Evolutionary conservation across 2,888 invertebrate genomes (phyloP).

Genomic region (Zelleria hepariella): DNA sequence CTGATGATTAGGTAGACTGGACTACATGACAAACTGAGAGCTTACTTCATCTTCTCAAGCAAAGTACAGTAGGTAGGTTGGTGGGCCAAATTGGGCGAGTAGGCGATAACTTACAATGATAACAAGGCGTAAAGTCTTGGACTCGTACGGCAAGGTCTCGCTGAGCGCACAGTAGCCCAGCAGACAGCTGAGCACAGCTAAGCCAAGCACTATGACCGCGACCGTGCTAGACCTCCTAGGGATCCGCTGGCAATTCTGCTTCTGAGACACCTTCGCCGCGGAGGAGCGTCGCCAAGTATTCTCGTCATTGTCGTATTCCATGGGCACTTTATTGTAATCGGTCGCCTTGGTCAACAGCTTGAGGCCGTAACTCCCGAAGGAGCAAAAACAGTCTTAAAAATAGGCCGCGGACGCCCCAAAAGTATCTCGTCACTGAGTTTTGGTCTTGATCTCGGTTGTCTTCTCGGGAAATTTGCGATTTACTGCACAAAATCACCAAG

Average conservation of each 20-base stretch:
- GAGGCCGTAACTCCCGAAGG: background rate
- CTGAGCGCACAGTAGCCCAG: conserved; percentile 62
- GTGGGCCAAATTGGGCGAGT: too few relatives aligned
- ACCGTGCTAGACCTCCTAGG: conserved; percentile 48
- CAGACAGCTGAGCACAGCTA: conserved; percentile 61
- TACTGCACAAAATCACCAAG: background rate
- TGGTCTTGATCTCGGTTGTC: background rate
- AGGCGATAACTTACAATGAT: conserved; percentile 54
- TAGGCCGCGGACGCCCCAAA: background rate
- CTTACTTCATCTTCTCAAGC: too few relatives aligned
- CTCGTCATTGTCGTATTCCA: conserved; percentile 62
- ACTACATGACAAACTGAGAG: too few relatives aligned
- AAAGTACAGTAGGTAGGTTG: too few relatives aligned
- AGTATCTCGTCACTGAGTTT: background rate
- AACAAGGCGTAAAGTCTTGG: conserved; percentile 55
- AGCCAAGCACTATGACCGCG: conserved; percentile 54
- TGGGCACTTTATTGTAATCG: conserved; percentile 9
- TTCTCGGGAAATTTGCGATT: background rate
- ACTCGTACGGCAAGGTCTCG: conserved; percentile 59
- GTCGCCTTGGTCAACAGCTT: background rate
- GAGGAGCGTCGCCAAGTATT: conserved; percentile 52
- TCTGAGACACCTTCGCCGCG: conserved; percentile 29
- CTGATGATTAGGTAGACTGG: too few relatives aligned
- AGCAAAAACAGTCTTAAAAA: background rate
- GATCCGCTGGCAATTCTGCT: conserved; percentile 38